Base-by-base conservation (phyloP, 2,888 invertebrate species). In the Metopia argyrocephala region DNA sequence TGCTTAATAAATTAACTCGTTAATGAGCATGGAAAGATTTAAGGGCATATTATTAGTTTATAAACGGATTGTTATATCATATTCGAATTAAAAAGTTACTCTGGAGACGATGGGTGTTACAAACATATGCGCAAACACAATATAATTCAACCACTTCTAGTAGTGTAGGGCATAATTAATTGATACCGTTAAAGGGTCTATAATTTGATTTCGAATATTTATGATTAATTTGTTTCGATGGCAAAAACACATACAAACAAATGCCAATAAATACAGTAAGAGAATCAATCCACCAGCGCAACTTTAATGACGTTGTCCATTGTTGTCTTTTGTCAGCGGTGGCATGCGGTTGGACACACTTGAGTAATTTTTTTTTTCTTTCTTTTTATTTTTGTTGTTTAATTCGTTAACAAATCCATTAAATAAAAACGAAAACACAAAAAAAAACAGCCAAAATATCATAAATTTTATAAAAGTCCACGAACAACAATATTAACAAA, bases 281-380 rank as follows among this genome's bases (percentile, higher is more conserved):
- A 45, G 61, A 61, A 65, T 54, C 54, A 66, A 61, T 21, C 65
- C 57, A 50, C 75, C 52, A 61, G 56, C 61, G 57, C 45, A 70
- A 28, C n/a, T 45, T 50, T 31, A 57, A 66, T 76, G 61, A 61
- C 57, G 52, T 66, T 56, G 27, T 27, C 56, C 31, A 6, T 48
- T 25, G 6, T 48, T 70, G 52, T 61, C 57, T 71, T 76, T 71
- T 69, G 62, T 68, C 62, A 59, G 59, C 45, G 28, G 7, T 61
- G 65, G 59, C 68, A 82, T 79, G 79, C 75, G 38, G 38, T 38
- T 38, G 82, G 86, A 83, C 83, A 86, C 86, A 85, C 84, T 86
- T 87, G 85, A 86, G 78, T 88, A 87, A 68, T 83, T 82, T 86
- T 73, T 46, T 61, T 38, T 12, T 38, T 3, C 15, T n/a, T n/a